Evolutionary conservation across 2,797 vertebrate genomes (phyloP).

Genomic region (Channa striata): DNA sequence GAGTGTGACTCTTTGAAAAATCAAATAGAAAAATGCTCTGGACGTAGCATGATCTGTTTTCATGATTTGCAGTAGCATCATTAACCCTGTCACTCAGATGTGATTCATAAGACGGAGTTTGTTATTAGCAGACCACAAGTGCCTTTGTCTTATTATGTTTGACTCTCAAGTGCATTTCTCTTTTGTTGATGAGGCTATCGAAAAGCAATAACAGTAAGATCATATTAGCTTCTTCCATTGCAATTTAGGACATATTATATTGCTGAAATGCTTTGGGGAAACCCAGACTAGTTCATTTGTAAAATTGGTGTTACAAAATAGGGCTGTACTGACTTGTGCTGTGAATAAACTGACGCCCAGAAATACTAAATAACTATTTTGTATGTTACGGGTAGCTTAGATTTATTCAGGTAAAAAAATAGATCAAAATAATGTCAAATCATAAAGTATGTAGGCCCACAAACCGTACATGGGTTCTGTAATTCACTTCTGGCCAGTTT

Average conservation of each 20-base stretch:
- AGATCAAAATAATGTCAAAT: neutral
- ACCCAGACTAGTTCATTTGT: slow-evolving; percentile 63
- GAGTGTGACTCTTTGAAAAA: slow-evolving; percentile 51
- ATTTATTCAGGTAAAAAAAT: slow-evolving; percentile 5
- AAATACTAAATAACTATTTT: slow-evolving; percentile 10
- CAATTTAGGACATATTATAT: slow-evolving; percentile 70
- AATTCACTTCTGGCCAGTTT: too few species aligned
- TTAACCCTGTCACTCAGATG: slow-evolving; percentile 66
- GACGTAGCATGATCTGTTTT: slow-evolving; percentile 53
- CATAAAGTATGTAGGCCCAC: neutral
- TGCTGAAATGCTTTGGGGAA: slow-evolving; percentile 66
- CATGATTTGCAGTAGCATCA: slow-evolving; percentile 50
- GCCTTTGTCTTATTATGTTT: slow-evolving; percentile 72
- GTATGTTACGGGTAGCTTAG: slow-evolving; percentile 7
- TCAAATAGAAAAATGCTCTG: slow-evolving; percentile 38
- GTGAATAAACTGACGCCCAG: slow-evolving; percentile 47
- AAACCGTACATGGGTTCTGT: too few species aligned
- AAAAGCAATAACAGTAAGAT: slow-evolving; percentile 78
- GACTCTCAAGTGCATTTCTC: slow-evolving; percentile 69
- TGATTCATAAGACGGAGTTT: slow-evolving; percentile 73
- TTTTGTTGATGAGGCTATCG: slow-evolving; percentile 74
- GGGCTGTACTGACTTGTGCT: slow-evolving; percentile 40
- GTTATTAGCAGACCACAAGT: slow-evolving; percentile 70
- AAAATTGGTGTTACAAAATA: slow-evolving; percentile 55
- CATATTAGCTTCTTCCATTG: slow-evolving; percentile 67